phyloP scores from a whole-genome alignment of 2,113 vertebrate genomes.

The Rhynchomys soricoides region DNA sequence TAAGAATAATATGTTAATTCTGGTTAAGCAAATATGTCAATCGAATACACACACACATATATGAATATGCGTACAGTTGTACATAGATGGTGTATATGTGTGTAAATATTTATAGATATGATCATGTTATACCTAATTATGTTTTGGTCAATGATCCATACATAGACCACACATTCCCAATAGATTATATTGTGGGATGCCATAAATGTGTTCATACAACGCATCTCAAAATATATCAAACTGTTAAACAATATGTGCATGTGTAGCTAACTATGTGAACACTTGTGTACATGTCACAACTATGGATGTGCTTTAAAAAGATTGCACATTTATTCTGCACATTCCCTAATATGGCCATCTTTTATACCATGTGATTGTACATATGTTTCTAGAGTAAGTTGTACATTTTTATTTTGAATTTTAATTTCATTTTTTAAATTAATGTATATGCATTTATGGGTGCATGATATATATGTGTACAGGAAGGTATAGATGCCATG shows the following conservation, averaged over 20 bases:
- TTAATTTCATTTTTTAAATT: background rate
- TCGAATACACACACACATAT: background rate
- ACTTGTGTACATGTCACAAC: background rate
- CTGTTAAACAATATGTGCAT: background rate
- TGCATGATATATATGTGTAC: background rate
- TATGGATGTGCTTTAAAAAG: background rate
- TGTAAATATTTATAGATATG: background rate
- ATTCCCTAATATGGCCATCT: background rate
- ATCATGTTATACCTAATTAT: background rate
- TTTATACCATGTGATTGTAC: background rate
- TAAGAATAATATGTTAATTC: background rate
- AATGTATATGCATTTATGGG: background rate
- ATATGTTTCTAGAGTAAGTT: background rate
- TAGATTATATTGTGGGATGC: background rate
- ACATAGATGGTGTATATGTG: background rate
- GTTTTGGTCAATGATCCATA: background rate
- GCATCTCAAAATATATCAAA: background rate
- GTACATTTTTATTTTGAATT: background rate
- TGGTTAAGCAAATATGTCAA: background rate
- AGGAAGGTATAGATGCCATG: too few species aligned
- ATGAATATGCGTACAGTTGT: background rate
- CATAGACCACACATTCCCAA: background rate
- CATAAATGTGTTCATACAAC: background rate
- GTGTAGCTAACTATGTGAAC: background rate
- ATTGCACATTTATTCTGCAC: background rate